phyloP scores from a whole-genome alignment of 2,888 invertebrate genomes.

The Parnassius smintheus region DNA sequence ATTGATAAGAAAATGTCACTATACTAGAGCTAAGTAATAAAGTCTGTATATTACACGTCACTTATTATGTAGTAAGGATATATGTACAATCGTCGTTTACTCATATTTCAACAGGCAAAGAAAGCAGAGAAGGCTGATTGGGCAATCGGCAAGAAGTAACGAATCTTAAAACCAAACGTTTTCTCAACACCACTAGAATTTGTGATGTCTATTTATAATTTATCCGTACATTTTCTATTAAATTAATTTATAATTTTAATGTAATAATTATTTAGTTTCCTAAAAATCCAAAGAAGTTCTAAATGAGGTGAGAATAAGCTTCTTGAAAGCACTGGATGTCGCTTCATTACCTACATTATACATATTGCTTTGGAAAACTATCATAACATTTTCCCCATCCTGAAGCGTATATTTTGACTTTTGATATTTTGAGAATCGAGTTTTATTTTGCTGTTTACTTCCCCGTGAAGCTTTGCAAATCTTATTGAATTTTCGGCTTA shows the following conservation, averaged over 20 bases:
- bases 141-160: slow-evolving; percentile 84
- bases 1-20: too few species aligned
- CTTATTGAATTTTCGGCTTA: slow-evolving; percentile 33
- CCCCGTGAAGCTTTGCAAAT: slow-evolving; percentile 53
- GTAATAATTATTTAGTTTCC: slow-evolving; percentile 42
- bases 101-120: slow-evolving; percentile 85
- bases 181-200: slow-evolving; percentile 35
- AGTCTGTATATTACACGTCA: too few species aligned
- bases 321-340: slow-evolving; percentile 50
- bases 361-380: slow-evolving; percentile 39
- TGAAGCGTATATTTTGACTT: slow-evolving; percentile 22
- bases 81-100: slow-evolving; percentile 41
- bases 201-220: slow-evolving; percentile 54
- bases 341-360: slow-evolving; percentile 40
- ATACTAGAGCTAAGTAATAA: too few species aligned
- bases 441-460: slow-evolving; percentile 40
- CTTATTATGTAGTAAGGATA: too few species aligned
- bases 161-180: slow-evolving; percentile 44
- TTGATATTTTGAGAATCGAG: slow-evolving; percentile 35
- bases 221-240: slow-evolving; percentile 60
- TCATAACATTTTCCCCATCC: slow-evolving; percentile 29
- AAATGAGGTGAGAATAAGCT: slow-evolving; percentile 65
- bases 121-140: slow-evolving; percentile 88
- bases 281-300: slow-evolving; percentile 39
- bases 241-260: slow-evolving; percentile 49